Evolutionary conservation across 2,888 invertebrate species (phyloP).

Genomic region (Spisula solida): DNA sequence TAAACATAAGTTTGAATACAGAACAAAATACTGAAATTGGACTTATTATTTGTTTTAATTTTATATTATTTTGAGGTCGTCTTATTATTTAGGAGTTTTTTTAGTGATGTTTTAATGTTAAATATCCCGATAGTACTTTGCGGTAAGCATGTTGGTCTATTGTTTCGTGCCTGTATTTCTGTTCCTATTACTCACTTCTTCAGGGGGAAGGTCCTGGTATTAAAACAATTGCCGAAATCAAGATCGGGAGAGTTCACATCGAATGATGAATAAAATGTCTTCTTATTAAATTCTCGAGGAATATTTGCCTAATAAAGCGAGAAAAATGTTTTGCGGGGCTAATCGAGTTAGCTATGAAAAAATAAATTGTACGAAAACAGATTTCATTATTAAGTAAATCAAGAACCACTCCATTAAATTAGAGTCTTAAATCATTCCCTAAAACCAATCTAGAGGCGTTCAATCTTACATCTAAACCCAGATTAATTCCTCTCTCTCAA

Average conservation of each 20-base stretch:
- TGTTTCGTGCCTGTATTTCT: too few relatives aligned
- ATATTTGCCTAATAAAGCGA: slow-evolving; percentile 29
- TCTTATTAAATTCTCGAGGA: slow-evolving; percentile 15
- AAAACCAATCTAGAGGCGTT: slow-evolving; percentile 29
- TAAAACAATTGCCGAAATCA: too few relatives aligned
- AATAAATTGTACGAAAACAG: slow-evolving; percentile 40
- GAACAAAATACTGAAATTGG: too few relatives aligned
- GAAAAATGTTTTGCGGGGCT: slow-evolving; percentile 30
- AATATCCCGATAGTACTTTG: too few relatives aligned
- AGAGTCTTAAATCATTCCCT: slow-evolving; percentile 46
- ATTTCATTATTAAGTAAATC: slow-evolving; percentile 48
- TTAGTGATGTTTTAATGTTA: too few relatives aligned
- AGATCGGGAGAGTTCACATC: background rate
- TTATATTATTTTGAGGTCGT: too few relatives aligned
- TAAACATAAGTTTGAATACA: too few relatives aligned
- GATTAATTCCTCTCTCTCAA: slow-evolving; percentile 40
- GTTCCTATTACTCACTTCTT: too few relatives aligned
- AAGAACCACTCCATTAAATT: slow-evolving; percentile 43
- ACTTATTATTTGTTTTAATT: too few relatives aligned
- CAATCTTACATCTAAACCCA: slow-evolving; percentile 37
- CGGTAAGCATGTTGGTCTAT: too few relatives aligned
- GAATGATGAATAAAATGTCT: background rate
- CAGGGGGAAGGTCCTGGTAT: too few relatives aligned
- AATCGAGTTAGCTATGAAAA: slow-evolving; percentile 33
- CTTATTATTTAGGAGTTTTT: too few relatives aligned